Evolutionary conservation across 2,888 invertebrate species (phyloP).

Genomic region (Cactoblastis cactorum): DNA sequence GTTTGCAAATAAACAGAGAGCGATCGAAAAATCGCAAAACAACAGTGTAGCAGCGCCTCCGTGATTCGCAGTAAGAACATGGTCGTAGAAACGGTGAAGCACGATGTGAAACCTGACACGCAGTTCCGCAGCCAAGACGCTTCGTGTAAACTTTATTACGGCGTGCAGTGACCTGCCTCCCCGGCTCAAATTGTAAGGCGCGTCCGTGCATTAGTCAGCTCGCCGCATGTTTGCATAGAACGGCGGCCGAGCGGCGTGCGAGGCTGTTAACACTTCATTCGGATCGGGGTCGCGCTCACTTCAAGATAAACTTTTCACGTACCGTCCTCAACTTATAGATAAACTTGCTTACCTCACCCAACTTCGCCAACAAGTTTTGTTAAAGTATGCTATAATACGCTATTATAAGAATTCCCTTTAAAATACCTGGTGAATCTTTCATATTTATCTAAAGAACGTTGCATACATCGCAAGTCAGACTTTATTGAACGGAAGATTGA

Average conservation of each 20-base stretch:
- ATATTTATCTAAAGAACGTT: not conserved
- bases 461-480: not conserved
- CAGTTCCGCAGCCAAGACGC: conserved; percentile 56
- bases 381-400: conserved; percentile 18
- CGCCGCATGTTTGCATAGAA: conserved; percentile 71
- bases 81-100: conserved; percentile 49
- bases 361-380: conserved; percentile 38
- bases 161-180: conserved; percentile 46
- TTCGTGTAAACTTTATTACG: conserved; percentile 76
- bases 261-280: conserved; percentile 51
- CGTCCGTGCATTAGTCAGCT: conserved; percentile 69
- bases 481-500: no score
- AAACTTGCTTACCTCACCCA: conserved; percentile 46
- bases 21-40: conserved; percentile 31
- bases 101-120: conserved; percentile 52
- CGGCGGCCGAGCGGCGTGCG: conserved; percentile 63
- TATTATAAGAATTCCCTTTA: conserved; percentile 13
- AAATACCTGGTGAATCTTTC: not conserved
- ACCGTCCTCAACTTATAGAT: conserved; percentile 45
- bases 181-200: conserved; percentile 61
- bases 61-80: conserved; percentile 73
- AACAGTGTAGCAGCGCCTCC: conserved; percentile 62
- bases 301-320: conserved; percentile 57
- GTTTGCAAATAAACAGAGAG: conserved; percentile 63
- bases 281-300: conserved; percentile 65